Evolutionary conservation across 2,113 vertebrate genomes (phyloP).

Genomic region (Perccottus glenii): DNA sequence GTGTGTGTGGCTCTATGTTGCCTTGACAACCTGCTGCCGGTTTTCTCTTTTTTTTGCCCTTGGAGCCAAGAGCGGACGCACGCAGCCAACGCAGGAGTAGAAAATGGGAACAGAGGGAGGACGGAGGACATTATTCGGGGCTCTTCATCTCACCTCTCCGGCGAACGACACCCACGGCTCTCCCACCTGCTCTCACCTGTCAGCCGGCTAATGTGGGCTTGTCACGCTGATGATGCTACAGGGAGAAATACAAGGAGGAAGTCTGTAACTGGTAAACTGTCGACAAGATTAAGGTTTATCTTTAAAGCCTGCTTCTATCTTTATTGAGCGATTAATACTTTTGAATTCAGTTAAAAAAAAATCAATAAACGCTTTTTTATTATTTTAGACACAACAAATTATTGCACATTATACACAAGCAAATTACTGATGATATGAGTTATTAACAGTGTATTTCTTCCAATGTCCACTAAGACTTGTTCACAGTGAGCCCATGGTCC

Average conservation of each 20-base stretch:
- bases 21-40: constrained; percentile 67
- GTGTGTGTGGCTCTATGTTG: constrained; percentile 51
- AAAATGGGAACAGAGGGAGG: constrained; percentile 56
- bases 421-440: too few species aligned
- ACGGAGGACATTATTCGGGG: constrained; percentile 34
- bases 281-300: not conserved
- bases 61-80: constrained; percentile 49
- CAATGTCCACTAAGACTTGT: too few species aligned
- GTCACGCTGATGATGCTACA: constrained; percentile 28
- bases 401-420: too few species aligned
- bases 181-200: constrained; percentile 65
- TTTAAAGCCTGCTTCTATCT: too few species aligned
- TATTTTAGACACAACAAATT: too few species aligned
- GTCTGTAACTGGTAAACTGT: constrained; percentile 7
- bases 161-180: constrained; percentile 60
- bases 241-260: constrained; percentile 25
- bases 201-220: constrained; percentile 45
- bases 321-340: too few species aligned
- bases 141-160: constrained; percentile 49
- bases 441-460: too few species aligned
- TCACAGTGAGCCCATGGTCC: too few species aligned
- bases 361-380: too few species aligned
- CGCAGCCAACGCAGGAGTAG: constrained; percentile 56
- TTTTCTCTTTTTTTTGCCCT: constrained; percentile 67
- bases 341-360: too few species aligned